Conservation (phyloP, 2,888 invertebrate genomes). For the Rotaria socialis region DNA sequence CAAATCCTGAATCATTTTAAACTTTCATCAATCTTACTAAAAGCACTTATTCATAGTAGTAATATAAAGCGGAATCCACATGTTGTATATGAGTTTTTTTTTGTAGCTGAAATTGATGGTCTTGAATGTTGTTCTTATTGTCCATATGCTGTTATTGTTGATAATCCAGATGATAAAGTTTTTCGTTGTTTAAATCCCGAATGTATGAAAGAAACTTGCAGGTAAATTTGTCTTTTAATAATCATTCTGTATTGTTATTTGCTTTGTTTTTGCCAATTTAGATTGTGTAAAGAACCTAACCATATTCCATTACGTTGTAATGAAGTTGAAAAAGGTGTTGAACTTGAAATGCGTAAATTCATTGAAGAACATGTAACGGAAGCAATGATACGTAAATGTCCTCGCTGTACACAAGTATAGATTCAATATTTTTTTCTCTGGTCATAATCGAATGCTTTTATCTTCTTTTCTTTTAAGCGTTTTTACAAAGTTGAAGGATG, state of each 20-base stretch:
- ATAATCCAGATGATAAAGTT: constrained; percentile 57
- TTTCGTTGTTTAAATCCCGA: constrained; percentile 65
- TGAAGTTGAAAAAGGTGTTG: constrained; percentile 61
- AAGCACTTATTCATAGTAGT: too few relatives aligned
- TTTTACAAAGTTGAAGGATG: constrained; percentile 65
- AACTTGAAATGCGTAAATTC: constrained; percentile 59
- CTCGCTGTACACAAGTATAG: constrained; percentile 53
- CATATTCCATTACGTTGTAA: constrained; percentile 64
- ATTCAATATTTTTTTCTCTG: background rate
- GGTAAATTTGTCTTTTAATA: background rate
- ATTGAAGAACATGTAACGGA: constrained; percentile 65
- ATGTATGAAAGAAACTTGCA: constrained; percentile 65
- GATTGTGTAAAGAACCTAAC: constrained; percentile 62
- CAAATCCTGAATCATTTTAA: too few relatives aligned
- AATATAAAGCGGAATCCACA: too few relatives aligned
- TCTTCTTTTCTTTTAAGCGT: constrained; percentile 49
- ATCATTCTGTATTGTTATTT: background rate
- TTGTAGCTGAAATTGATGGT: constrained; percentile 62
- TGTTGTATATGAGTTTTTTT: background rate
- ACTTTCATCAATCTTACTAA: too few relatives aligned
- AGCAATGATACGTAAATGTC: constrained; percentile 58
- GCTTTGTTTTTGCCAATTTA: background rate
- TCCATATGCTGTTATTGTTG: constrained; percentile 64
- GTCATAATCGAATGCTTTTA: background rate
- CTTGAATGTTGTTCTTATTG: constrained; percentile 66